phyloP scores from a whole-genome alignment of 2,113 vertebrate genomes.

The Numenius arquata region DNA sequence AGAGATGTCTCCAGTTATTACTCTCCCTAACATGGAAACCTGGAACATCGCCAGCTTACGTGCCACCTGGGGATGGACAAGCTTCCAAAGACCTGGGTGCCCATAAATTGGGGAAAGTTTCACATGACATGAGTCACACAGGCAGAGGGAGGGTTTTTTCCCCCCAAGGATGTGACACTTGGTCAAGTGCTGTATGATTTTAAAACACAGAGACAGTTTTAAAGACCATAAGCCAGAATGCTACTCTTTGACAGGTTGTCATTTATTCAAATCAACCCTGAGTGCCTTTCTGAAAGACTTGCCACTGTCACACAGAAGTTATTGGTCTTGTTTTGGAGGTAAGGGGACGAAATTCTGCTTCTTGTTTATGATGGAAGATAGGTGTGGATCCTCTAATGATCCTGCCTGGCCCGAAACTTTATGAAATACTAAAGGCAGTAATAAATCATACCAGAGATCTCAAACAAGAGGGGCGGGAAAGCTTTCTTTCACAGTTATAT shows the following conservation, averaged over 20 bases:
- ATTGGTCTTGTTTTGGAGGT: neutral
- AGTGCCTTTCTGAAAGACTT: neutral
- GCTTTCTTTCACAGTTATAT: neutral
- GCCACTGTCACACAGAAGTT: neutral
- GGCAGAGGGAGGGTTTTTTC: neutral
- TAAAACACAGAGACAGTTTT: neutral
- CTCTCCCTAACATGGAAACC: neutral
- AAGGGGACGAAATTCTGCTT: neutral
- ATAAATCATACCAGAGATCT: neutral
- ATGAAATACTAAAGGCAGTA: neutral
- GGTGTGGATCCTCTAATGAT: neutral
- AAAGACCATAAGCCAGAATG: neutral
- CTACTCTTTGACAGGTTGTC: neutral
- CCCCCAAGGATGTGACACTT: neutral
- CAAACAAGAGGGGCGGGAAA: neutral
- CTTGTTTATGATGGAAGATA: neutral
- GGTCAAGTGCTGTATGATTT: neutral
- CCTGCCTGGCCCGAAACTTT: neutral
- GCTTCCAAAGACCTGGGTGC: neutral
- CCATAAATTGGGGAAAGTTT: neutral
- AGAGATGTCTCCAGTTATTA: neutral
- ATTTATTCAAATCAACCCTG: neutral
- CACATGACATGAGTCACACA: neutral
- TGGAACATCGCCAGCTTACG: rapidly evolving
- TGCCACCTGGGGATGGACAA: neutral